Conservation (phyloP, 2,888 invertebrate genomes). For the Eugnorisma glareosa region DNA sequence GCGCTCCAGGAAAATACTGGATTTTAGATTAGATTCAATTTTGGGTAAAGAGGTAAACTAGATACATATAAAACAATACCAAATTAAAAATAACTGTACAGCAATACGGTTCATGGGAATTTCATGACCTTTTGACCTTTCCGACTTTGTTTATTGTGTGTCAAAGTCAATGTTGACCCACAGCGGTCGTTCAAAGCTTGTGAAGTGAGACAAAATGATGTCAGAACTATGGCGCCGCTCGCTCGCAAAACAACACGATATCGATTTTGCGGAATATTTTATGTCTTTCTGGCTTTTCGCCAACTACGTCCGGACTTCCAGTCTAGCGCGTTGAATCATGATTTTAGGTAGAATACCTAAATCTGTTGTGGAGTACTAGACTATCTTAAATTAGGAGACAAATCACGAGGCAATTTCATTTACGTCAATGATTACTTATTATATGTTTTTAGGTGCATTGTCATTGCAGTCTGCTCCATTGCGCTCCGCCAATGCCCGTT, state of each 20-base stretch:
- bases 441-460: background rate
- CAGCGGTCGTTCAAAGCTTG: constrained; percentile 27
- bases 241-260: constrained; percentile 27
- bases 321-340: constrained; percentile 31
- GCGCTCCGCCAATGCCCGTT: background rate
- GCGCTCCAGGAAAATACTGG: too few relatives aligned
- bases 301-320: constrained; percentile 23
- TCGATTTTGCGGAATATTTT: constrained; percentile 52
- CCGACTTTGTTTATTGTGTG: constrained; percentile 13
- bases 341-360: constrained; percentile 7
- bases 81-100: constrained; percentile 38
- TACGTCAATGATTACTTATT: background rate
- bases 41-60: background rate
- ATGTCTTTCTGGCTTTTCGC: constrained; percentile 30
- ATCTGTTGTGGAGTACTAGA: background rate
- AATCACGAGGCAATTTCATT: background rate
- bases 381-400: constrained; percentile 1
- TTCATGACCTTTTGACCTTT: constrained; percentile 42
- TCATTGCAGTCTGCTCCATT: background rate
- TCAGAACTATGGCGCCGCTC: constrained; percentile 48
- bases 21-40: too few relatives aligned
- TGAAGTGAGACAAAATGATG: constrained; percentile 36
- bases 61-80: constrained; percentile 27
- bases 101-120: constrained; percentile 26
- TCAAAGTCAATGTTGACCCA: constrained; percentile 23